Percentiles rank a stretch among this genome's conserved stretches.
Conservation (phyloP, 2,113 vertebrate genomes). For the Nibea coibor region DNA sequence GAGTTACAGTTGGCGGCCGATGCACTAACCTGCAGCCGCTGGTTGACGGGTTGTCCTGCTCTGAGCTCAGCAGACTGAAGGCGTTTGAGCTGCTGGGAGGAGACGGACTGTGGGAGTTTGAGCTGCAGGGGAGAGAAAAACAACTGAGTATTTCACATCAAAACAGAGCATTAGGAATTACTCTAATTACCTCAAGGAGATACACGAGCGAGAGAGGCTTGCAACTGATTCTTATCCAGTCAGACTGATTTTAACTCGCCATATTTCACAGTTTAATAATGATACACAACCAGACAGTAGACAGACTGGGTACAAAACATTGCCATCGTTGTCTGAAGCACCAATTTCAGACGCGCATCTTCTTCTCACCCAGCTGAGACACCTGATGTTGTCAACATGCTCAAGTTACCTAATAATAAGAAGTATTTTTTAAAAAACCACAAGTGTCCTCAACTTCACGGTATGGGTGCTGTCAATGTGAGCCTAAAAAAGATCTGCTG, state of each 20-base stretch:
- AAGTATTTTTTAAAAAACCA: background rate
- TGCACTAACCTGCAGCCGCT: conserved; percentile 90
- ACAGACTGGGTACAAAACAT: background rate
- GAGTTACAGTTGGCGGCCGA: background rate
- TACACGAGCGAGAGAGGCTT: background rate
- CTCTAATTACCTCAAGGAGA: background rate
- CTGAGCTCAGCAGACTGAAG: conserved; percentile 90
- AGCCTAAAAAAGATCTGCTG: conserved; percentile 21
- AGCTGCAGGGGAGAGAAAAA: conserved; percentile 68
- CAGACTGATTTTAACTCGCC: background rate
- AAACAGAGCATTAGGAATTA: background rate
- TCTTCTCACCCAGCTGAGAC: background rate
- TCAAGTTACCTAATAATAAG: background rate
- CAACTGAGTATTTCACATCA: background rate
- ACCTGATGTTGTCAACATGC: background rate
- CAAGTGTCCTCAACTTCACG: conserved; percentile 10
- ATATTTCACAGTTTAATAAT: background rate
- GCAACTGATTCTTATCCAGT: background rate
- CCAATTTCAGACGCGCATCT: background rate
- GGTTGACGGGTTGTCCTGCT: conserved; percentile 89
- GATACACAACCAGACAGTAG: background rate
- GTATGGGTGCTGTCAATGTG: background rate
- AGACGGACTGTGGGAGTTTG: conserved; percentile 85
- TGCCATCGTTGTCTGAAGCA: background rate
- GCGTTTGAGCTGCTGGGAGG: conserved; percentile 87